Evolutionary conservation across 2,888 invertebrate genomes (phyloP).

Genomic region (Drosophila greeni): DNA sequence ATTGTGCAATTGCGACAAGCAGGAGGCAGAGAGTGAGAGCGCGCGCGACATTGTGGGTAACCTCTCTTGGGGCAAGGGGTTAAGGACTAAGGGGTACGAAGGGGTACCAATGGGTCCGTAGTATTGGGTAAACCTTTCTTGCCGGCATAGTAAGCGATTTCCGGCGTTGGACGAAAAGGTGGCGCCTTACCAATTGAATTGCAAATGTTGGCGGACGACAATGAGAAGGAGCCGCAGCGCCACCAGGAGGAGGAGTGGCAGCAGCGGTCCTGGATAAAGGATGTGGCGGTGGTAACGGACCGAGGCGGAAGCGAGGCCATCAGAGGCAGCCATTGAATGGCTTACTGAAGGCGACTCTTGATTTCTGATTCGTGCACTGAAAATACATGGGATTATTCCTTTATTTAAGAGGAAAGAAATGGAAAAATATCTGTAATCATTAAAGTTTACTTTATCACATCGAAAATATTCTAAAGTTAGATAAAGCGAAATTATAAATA

Average conservation of each 20-base stretch:
- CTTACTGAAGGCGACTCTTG: constrained; percentile 39
- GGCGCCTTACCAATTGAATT: constrained; percentile 73
- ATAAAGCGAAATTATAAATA: not conserved
- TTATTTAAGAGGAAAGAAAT: no score
- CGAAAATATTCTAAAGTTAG: not conserved
- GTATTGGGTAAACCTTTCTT: constrained; percentile 58
- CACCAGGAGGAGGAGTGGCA: not conserved
- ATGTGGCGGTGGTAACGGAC: constrained; percentile 17
- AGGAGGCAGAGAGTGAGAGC: not conserved
- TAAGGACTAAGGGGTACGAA: constrained; percentile 5
- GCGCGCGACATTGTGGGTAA: constrained; percentile 41
- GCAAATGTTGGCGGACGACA: constrained; percentile 67
- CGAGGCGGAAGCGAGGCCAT: constrained; percentile 68
- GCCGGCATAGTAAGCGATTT: constrained; percentile 73
- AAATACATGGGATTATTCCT: no score
- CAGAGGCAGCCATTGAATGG: constrained; percentile 66
- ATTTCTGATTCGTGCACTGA: constrained; percentile 30
- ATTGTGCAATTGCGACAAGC: constrained; percentile 56
- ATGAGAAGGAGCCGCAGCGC: constrained; percentile 13
- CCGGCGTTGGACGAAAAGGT: constrained; percentile 68
- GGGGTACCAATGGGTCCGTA: constrained; percentile 13
- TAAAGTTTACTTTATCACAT: not conserved
- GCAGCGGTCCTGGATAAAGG: constrained; percentile 29
- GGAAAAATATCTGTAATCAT: no score
- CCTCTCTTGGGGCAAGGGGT: not conserved